These are phyloP conservation scores for Orientallactaga sibirica DNA, from an alignment of 2,797 vertebrate genomes.

Conservation along the genomic window DNA sequence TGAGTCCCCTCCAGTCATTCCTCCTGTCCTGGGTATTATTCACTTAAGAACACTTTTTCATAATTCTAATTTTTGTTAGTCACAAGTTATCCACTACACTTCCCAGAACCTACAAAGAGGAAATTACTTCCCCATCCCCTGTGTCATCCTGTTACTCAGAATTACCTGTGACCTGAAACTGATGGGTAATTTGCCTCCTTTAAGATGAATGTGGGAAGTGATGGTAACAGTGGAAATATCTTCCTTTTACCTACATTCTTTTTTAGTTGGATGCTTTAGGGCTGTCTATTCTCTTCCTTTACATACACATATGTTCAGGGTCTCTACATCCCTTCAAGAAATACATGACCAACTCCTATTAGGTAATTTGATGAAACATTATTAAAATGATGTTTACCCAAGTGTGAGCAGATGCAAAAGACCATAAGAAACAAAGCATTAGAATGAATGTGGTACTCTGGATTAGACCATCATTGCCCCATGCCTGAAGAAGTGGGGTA, in stretches of 20 bases:
- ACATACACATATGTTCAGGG: not conserved
- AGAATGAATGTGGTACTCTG: not conserved
- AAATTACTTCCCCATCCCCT: constrained; percentile 61
- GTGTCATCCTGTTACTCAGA: constrained; percentile 76
- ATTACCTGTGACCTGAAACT: constrained; percentile 48
- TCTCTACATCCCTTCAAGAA: not conserved
- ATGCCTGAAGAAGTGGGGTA: not conserved
- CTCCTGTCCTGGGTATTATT: not conserved
- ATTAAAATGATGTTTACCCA: not conserved
- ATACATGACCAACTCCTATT: not conserved
- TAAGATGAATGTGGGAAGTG: constrained; percentile 24
- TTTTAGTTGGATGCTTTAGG: constrained; percentile 24
- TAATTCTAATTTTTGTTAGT: constrained; percentile 51
- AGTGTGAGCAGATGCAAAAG: not conserved
- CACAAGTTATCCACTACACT: not conserved
- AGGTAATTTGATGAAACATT: not conserved
- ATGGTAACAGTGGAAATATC: constrained; percentile 2
- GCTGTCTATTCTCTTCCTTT: not conserved
- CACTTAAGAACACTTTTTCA: constrained; percentile 45
- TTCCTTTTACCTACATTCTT: not conserved
- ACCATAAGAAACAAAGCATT: not conserved
- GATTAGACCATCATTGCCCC: not conserved
- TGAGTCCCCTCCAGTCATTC: not conserved
- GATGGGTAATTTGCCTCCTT: constrained; percentile 43
- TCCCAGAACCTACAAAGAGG: constrained; percentile 45